Percentiles rank a stretch among this genome's conserved stretches.
phyloP scores from a whole-genome alignment of 1,140 invertebrate genomes.

The Harpegnathos saltator region DNA sequence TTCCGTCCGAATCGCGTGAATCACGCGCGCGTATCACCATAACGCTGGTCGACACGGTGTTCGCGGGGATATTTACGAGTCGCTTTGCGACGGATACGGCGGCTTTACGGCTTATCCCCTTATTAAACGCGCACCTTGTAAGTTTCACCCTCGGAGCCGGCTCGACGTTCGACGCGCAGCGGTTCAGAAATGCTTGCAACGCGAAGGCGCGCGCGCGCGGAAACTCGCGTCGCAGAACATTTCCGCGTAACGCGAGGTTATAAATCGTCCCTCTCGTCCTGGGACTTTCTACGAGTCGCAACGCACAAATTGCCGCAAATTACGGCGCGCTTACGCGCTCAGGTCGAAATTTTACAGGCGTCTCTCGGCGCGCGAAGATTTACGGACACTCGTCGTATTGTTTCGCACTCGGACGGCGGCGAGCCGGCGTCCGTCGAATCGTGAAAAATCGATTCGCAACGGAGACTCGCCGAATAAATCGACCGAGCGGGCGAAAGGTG shows the following conservation, averaged over 20 bases:
- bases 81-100: conserved; percentile 40
- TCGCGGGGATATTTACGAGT: conserved; percentile 33
- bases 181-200: neutral
- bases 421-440: no score
- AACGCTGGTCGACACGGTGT: neutral
- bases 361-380: conserved; percentile 28
- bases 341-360: conserved; percentile 27
- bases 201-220: neutral
- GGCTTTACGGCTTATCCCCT: conserved; percentile 39
- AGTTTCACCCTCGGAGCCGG: neutral
- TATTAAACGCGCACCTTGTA: conserved; percentile 34
- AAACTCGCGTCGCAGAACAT: conserved; percentile 5
- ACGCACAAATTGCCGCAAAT: conserved; percentile 35
- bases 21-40: conserved; percentile 33
- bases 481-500: neutral
- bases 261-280: conserved; percentile 31
- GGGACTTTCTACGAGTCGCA: conserved; percentile 27
- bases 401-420: neutral
- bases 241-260: conserved; percentile 40
- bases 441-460: neutral
- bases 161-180: conserved; percentile 17
- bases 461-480: conserved; percentile 7
- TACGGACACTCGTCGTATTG: conserved; percentile 25
- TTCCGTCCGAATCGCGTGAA: conserved; percentile 19
- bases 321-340: neutral